Evolutionary conservation across 2,113 vertebrate genomes (phyloP).

Genomic region (Mormyrus iriodes): DNA sequence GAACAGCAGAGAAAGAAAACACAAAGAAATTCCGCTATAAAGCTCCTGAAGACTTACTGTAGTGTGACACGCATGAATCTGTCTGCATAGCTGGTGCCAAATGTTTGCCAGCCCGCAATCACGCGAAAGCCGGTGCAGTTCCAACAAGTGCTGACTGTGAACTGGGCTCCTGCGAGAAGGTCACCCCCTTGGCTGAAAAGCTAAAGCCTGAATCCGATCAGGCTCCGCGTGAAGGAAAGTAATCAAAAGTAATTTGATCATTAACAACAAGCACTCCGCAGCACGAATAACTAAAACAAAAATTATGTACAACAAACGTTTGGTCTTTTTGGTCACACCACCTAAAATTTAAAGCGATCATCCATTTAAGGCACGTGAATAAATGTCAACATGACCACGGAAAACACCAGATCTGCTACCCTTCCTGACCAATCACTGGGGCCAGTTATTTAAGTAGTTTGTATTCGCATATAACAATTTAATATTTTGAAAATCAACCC

Average conservation of each 20-base stretch:
- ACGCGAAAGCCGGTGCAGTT: not conserved
- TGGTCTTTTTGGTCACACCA: not conserved
- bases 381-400: not conserved
- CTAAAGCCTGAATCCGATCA: not conserved
- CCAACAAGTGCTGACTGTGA: not conserved
- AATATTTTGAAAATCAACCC: not conserved
- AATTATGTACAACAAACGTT: not conserved
- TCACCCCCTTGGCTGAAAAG: not conserved
- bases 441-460: not conserved
- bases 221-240: not conserved
- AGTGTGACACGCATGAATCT: not conserved
- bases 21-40: not conserved
- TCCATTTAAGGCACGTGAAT: not conserved
- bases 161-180: not conserved
- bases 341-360: not conserved
- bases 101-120: not conserved
- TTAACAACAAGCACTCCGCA: not conserved
- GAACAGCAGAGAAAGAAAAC: not conserved
- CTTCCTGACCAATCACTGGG: not conserved
- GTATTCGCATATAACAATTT: not conserved
- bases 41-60: not conserved
- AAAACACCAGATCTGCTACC: not conserved
- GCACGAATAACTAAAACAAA: not conserved
- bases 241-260: not conserved
- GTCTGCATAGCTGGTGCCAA: not conserved